Percentiles rank a stretch among this genome's conserved stretches.
Conservation (phyloP, 1,140 invertebrate genomes). For the Drosophila parvula region DNA sequence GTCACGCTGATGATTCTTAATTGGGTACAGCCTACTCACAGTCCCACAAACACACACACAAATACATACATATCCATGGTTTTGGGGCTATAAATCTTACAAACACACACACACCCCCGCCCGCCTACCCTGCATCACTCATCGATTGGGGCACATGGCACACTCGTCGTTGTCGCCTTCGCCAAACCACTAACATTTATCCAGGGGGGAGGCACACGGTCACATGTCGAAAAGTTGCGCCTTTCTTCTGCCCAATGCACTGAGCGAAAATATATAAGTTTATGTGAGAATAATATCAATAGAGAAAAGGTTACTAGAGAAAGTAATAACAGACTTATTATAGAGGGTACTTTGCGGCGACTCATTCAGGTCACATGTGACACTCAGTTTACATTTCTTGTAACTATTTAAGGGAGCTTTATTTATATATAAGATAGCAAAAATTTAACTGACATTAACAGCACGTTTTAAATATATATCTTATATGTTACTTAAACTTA, state of each 20-base stretch:
- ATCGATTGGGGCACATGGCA: slow-evolving; percentile 38
- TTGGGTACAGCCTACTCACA: slow-evolving; percentile 69
- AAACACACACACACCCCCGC: slow-evolving; percentile 48
- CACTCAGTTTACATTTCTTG: too few relatives aligned
- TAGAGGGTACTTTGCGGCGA: neutral
- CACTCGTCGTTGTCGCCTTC: slow-evolving; percentile 12
- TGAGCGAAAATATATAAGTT: neutral
- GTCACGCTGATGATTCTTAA: slow-evolving; percentile 81
- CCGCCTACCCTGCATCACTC: slow-evolving; percentile 16
- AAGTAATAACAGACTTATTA: neutral
- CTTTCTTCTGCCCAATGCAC: slow-evolving; percentile 35
- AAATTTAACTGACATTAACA: too few relatives aligned
- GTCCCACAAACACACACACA: slow-evolving; percentile 10
- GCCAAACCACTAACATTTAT: slow-evolving; percentile 32
- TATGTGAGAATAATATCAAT: too few relatives aligned
- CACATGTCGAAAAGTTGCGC: slow-evolving; percentile 38
- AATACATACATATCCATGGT: slow-evolving; percentile 24
- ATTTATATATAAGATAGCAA: too few relatives aligned
- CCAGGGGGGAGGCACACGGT: slow-evolving; percentile 11
- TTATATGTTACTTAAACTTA: too few relatives aligned
- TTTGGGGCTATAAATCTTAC: slow-evolving; percentile 65
- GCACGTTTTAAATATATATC: too few relatives aligned
- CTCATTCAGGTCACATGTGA: too few relatives aligned
- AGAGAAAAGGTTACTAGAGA: too few relatives aligned
- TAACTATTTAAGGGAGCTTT: neutral